Evolutionary conservation across 2,888 invertebrate genomes (phyloP).

Genomic region (Capitulum mitella): DNA sequence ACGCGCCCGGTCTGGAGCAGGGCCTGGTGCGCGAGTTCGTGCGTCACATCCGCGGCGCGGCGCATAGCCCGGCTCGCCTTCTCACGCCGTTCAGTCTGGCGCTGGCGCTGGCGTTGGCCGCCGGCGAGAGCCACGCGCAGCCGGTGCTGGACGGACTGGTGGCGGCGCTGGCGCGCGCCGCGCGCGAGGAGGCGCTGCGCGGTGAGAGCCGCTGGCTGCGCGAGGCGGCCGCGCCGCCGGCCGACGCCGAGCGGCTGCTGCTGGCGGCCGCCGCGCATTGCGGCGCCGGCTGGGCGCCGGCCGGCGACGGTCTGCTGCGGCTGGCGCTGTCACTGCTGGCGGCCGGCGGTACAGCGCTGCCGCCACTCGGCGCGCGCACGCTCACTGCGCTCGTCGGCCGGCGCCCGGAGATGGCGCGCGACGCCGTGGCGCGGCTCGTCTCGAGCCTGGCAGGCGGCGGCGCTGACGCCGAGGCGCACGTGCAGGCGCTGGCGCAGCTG

Average conservation of each 20-base stretch:
- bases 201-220: background rate
- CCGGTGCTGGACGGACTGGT: slow-evolving; percentile 29
- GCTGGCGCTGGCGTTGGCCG: slow-evolving; percentile 32
- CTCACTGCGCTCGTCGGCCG: slow-evolving; percentile 34
- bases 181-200: background rate
- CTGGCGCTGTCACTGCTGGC: background rate
- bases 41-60: slow-evolving; percentile 31
- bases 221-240: background rate
- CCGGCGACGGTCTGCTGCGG: slow-evolving; percentile 17
- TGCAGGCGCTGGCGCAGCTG: slow-evolving; percentile 31
- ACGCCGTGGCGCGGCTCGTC: slow-evolving; percentile 32
- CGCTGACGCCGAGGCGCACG: slow-evolving; percentile 28
- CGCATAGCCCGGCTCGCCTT: slow-evolving; percentile 31
- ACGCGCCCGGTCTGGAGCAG: slow-evolving; percentile 33
- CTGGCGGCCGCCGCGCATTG: background rate
- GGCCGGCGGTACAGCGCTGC: background rate
- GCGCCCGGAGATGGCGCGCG: slow-evolving; percentile 33
- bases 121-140: slow-evolving; percentile 33
- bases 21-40: slow-evolving; percentile 32
- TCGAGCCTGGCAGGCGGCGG: slow-evolving; percentile 31
- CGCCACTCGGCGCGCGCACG: slow-evolving; percentile 11
- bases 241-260: background rate
- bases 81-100: slow-evolving; percentile 35
- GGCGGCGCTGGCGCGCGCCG: background rate
- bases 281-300: slow-evolving; percentile 10